A percentile compares a stretch with the other conserved stretches of the same genome.
These are phyloP conservation scores for Lethenteron reissneri DNA, from an alignment of 2,113 vertebrate species.

Conservation along the genomic window DNA sequence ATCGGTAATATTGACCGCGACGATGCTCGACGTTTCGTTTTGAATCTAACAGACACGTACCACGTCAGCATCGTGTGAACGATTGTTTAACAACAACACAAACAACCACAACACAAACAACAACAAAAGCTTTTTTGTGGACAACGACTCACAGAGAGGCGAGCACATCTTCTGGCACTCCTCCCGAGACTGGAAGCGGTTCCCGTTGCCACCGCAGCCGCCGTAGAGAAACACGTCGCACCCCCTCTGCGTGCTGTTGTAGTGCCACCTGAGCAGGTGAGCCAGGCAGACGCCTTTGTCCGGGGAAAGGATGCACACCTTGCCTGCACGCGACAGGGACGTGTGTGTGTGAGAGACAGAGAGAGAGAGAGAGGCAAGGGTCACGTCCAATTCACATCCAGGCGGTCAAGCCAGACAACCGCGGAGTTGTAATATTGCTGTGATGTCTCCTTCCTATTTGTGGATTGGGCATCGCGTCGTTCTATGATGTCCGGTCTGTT, in stretches of 20 bases:
- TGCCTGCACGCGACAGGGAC: conserved; percentile 9
- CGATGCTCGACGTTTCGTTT: no score
- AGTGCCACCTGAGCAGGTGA: conserved; percentile 15
- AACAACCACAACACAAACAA: conserved; percentile 21
- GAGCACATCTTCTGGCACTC: conserved; percentile 7
- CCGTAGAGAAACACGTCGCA: conserved; percentile 21
- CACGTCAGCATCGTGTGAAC: no score
- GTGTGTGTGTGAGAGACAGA: neutral
- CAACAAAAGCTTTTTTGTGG: neutral
- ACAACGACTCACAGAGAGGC: neutral
- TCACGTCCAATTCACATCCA: neutral
- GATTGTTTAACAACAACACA: conserved; percentile 12
- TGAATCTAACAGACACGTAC: no score
- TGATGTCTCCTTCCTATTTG: neutral
- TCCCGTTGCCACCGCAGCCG: conserved; percentile 24
- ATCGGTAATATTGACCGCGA: no score
- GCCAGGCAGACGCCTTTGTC: conserved; percentile 11
- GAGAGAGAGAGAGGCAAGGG: neutral
- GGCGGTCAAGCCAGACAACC: neutral
- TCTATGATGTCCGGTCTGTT: conserved; percentile 15
- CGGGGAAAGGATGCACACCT: neutral
- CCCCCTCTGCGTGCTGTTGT: conserved; percentile 17
- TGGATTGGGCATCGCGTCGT: neutral
- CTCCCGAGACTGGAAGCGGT: conserved; percentile 19
- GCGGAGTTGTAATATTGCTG: neutral